Conservation (phyloP, 2,797 vertebrate genomes). For the Neomorphus geoffroyi region DNA sequence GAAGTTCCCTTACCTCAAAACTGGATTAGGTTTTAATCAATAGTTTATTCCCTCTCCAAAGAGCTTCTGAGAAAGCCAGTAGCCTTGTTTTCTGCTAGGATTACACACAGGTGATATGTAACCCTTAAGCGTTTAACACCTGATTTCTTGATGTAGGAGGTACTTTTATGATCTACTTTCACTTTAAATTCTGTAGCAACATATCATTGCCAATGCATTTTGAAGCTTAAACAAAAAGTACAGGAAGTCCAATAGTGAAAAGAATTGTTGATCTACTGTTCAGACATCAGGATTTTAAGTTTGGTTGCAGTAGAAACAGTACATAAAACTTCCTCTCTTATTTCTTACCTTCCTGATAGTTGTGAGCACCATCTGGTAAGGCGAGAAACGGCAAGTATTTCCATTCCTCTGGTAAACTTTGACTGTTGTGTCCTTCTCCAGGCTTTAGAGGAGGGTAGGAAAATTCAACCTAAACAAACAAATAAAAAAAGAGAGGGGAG, state of each 20-base stretch:
- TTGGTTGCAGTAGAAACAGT: neutral
- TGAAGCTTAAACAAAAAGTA: neutral
- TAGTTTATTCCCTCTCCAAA: neutral
- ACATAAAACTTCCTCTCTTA: neutral
- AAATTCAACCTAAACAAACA: slow-evolving; percentile 85
- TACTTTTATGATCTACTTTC: neutral
- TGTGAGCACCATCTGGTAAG: slow-evolving; percentile 95
- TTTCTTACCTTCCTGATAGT: slow-evolving; percentile 92
- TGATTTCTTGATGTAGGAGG: neutral
- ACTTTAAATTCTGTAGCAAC: neutral
- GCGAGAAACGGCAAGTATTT: slow-evolving; percentile 95
- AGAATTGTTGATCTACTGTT: neutral
- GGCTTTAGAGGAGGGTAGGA: slow-evolving; percentile 92
- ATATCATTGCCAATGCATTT: neutral
- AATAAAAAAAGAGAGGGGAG: neutral
- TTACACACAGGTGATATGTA: neutral
- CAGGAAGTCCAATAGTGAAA: neutral
- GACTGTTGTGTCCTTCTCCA: slow-evolving; percentile 89
- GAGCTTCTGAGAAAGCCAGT: neutral
- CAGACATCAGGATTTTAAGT: neutral
- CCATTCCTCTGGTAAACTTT: slow-evolving; percentile 91
- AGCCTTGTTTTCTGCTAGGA: neutral
- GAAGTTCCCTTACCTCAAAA: neutral
- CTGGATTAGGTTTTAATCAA: neutral
- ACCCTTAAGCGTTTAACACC: neutral